phyloP scores from a whole-genome alignment of 2,113 vertebrate species.

The Triplophysa siluroides region DNA sequence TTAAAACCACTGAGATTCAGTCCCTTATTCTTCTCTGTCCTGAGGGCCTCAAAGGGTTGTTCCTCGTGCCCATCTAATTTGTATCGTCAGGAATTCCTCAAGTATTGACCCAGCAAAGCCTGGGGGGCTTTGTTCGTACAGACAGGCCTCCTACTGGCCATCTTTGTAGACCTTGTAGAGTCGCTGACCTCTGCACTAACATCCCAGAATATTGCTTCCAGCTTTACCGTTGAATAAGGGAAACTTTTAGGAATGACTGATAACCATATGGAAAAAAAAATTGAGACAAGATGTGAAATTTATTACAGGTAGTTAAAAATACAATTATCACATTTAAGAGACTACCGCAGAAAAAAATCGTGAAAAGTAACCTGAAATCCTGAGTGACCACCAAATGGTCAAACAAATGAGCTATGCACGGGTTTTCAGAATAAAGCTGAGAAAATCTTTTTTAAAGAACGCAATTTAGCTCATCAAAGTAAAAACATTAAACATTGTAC shows the following conservation, averaged over 20 bases:
- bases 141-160: constrained; percentile 51
- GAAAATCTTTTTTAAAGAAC: no score
- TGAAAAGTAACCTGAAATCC: no score
- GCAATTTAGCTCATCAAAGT: no score
- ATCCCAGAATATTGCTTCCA: constrained; percentile 40
- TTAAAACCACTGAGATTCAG: constrained; percentile 59
- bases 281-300: no score
- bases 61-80: constrained; percentile 56
- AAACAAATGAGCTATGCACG: background rate
- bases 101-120: constrained; percentile 48
- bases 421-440: no score
- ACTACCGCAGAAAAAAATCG: no score
- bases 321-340: no score
- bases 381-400: no score
- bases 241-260: constrained; percentile 5
- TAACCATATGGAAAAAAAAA: background rate
- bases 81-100: constrained; percentile 52
- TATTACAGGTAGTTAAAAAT: no score
- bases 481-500: no score
- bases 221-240: constrained; percentile 7
- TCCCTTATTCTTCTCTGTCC: constrained; percentile 45
- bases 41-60: constrained; percentile 46
- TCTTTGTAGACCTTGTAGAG: constrained; percentile 30
- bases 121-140: constrained; percentile 43
- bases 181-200: constrained; percentile 42